phyloP scores from a whole-genome alignment of 2,888 invertebrate species.

The Sabatieria punctata region DNA sequence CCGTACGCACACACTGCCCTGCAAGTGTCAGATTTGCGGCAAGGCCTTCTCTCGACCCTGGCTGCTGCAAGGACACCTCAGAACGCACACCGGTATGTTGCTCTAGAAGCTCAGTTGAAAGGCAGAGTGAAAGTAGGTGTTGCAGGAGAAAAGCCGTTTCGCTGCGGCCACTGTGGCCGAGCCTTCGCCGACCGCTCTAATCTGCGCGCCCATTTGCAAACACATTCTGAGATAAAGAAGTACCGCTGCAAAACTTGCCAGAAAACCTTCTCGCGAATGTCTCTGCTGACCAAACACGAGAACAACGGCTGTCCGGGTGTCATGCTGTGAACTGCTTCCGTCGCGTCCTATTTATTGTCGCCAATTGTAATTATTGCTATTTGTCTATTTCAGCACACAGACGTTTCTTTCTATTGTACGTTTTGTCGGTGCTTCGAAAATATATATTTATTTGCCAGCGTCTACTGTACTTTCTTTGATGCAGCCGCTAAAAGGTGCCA shows the following conservation, averaged over 20 bases:
- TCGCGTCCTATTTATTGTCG: no score
- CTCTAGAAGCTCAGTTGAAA: no score
- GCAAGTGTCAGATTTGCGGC: constrained; percentile 86
- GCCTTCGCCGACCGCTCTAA: constrained; percentile 94
- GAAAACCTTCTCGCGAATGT: constrained; percentile 82
- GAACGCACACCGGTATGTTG: constrained; percentile 32
- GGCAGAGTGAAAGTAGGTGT: no score
- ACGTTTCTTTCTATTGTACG: no score
- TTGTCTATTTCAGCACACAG: no score
- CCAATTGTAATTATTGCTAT: no score
- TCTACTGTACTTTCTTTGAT: no score
- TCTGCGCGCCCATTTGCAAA: constrained; percentile 84
- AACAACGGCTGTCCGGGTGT: constrained; percentile 54
- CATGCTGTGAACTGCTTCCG: background rate
- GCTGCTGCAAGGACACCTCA: constrained; percentile 58
- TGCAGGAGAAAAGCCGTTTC: constrained; percentile 65
- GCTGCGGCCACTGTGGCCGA: constrained; percentile 74
- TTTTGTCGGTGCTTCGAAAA: no score
- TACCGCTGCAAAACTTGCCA: constrained; percentile 80
- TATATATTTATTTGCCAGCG: no score
- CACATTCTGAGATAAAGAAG: constrained; percentile 91
- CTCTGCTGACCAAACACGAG: constrained; percentile 73
- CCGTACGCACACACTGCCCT: constrained; percentile 86
- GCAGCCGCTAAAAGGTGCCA: no score
- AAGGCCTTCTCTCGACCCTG: constrained; percentile 93